These are phyloP conservation scores for Lepus townsendii DNA, from an alignment of 2,797 vertebrate genomes.

Conservation along the genomic window DNA sequence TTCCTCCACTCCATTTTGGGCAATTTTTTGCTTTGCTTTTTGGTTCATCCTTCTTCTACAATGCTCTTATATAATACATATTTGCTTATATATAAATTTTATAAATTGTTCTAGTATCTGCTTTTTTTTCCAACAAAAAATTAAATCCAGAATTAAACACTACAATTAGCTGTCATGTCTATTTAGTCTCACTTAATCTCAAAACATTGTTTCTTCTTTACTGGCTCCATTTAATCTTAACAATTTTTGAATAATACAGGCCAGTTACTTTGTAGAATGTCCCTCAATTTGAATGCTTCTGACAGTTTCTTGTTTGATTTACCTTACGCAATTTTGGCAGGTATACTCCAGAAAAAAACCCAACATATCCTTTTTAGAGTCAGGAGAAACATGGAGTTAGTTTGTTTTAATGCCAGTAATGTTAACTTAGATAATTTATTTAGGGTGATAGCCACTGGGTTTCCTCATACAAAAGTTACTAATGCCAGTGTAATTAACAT, in stretches of 20 bases:
- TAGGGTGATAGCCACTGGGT: not conserved
- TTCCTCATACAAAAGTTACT: not conserved
- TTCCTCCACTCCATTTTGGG: not conserved
- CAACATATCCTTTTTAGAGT: not conserved
- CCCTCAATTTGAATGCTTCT: not conserved
- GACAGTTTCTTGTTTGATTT: not conserved
- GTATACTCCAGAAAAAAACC: not conserved
- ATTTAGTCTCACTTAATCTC: constrained; percentile 25
- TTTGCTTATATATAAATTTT: not conserved
- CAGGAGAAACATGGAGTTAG: not conserved
- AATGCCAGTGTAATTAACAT: not conserved
- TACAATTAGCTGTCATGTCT: not conserved
- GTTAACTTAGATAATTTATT: not conserved
- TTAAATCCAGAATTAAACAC: not conserved
- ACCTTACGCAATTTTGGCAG: not conserved
- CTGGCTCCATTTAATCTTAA: not conserved
- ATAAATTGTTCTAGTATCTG: not conserved
- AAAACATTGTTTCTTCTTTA: too few relatives aligned
- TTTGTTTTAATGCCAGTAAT: not conserved
- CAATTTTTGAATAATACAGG: not conserved
- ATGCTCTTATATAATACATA: not conserved
- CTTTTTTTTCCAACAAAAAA: not conserved
- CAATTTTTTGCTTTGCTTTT: not conserved
- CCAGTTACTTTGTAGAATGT: not conserved
- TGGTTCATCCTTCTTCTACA: not conserved